Conservation (phyloP, 2,888 invertebrate species). For the Xestia sexstrigata region DNA sequence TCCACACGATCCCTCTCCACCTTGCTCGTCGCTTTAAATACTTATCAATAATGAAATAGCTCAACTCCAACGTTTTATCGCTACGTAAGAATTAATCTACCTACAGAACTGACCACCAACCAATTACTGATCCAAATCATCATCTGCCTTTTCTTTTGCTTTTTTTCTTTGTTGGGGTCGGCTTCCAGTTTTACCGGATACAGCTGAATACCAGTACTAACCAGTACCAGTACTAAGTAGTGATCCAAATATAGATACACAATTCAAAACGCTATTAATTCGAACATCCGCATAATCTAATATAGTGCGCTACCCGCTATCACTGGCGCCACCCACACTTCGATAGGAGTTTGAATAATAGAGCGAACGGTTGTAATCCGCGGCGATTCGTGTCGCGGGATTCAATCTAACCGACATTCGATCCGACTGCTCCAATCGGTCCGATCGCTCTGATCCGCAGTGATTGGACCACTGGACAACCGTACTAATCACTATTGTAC, state of each 20-base stretch:
- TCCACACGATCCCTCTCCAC: too few relatives aligned
- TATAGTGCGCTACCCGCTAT: background rate
- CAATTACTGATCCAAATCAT: too few relatives aligned
- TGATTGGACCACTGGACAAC: constrained; percentile 44
- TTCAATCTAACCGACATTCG: constrained; percentile 63
- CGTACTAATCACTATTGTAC: constrained; percentile 51
- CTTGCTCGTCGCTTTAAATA: background rate
- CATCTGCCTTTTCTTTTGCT: too few relatives aligned
- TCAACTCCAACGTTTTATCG: background rate
- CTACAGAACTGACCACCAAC: background rate
- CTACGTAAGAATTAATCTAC: background rate
- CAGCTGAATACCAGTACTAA: too few relatives aligned
- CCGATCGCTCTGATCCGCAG: constrained; percentile 39
- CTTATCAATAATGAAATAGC: background rate
- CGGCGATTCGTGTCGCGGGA: constrained; percentile 61
- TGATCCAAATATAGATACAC: background rate
- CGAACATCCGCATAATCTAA: background rate
- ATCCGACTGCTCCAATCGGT: constrained; percentile 29
- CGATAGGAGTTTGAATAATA: constrained; percentile 64
- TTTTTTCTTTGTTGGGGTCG: too few relatives aligned
- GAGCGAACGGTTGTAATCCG: constrained; percentile 59
- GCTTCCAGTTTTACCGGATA: too few relatives aligned
- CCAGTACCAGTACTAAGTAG: too few relatives aligned
- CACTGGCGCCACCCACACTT: constrained; percentile 17
- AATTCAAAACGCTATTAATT: background rate